Conservation (phyloP, 2,113 vertebrate genomes). For the Phrynocephalus versicolor region DNA sequence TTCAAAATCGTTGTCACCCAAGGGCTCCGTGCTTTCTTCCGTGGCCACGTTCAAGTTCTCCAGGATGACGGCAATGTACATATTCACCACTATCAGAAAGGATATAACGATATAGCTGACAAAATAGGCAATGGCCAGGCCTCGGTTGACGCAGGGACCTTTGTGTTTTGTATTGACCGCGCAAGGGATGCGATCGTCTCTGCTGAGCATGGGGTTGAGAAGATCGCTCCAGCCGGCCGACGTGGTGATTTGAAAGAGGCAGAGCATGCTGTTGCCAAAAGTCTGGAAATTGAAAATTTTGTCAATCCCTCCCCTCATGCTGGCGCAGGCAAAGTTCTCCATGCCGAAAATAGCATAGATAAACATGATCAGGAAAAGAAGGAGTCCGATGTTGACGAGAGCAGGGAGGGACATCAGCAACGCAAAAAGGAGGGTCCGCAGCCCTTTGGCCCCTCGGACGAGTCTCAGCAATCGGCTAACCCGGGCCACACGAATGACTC, state of each 20-base stretch:
- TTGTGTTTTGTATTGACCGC: neutral
- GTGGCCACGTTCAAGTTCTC: constrained; percentile 97
- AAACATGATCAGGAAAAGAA: constrained; percentile 97
- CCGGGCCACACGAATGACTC: constrained; percentile 88
- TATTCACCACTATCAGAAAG: constrained; percentile 96
- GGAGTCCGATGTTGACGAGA: constrained; percentile 94
- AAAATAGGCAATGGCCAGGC: constrained; percentile 87
- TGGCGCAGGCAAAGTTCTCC: constrained; percentile 87
- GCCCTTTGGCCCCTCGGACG: constrained; percentile 88
- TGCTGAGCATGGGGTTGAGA: constrained; percentile 82
- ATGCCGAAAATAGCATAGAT: constrained; percentile 98
- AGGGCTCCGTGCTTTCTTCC: constrained; percentile 91
- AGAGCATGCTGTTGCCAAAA: constrained; percentile 92
- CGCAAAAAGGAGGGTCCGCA: constrained; percentile 93
- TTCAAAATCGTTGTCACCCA: constrained; percentile 96
- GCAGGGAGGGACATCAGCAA: constrained; percentile 98
- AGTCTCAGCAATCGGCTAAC: constrained; percentile 92
- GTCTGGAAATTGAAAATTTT: constrained; percentile 95
- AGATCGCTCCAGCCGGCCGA: constrained; percentile 95
- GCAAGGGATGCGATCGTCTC: constrained; percentile 51
- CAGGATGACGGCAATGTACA: constrained; percentile 98
- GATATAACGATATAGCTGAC: constrained; percentile 96
- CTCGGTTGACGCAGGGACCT: constrained; percentile 72
- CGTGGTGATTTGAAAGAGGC: constrained; percentile 96
- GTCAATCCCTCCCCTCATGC: constrained; percentile 78